Percentiles rank a stretch among this genome's conserved stretches.
These are phyloP conservation scores for Leucoraja ocellata DNA, from an alignment of 2,797 vertebrate species.

Conservation along the genomic window DNA sequence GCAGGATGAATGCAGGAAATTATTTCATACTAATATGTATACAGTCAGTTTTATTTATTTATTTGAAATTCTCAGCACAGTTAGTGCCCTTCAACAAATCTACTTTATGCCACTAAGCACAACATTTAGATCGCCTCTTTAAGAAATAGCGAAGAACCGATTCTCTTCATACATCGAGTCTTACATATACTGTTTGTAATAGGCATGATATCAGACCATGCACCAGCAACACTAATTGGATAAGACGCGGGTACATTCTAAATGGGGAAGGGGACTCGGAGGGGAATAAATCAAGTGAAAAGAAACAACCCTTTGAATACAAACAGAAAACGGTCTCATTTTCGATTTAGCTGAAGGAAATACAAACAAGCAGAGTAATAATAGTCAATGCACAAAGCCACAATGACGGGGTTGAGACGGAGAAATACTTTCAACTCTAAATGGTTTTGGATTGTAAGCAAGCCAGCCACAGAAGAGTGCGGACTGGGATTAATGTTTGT, in stretches of 20 bases:
- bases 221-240: slow-evolving; percentile 22
- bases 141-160: neutral
- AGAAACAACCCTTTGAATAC: slow-evolving; percentile 61
- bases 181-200: slow-evolving; percentile 28
- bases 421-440: slow-evolving; percentile 72
- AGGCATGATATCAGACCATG: slow-evolving; percentile 13
- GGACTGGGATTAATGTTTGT: slow-evolving; percentile 79
- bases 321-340: slow-evolving; percentile 33
- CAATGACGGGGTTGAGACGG: slow-evolving; percentile 71
- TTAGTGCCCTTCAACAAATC: slow-evolving; percentile 25
- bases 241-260: slow-evolving; percentile 44
- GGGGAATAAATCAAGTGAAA: slow-evolving; percentile 57
- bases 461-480: slow-evolving; percentile 76
- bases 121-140: slow-evolving; percentile 12
- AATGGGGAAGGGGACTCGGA: slow-evolving; percentile 53
- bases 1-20: neutral
- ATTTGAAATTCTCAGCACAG: neutral
- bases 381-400: slow-evolving; percentile 72
- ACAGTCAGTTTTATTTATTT: slow-evolving; percentile 18
- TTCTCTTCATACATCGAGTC: neutral
- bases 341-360: slow-evolving; percentile 70
- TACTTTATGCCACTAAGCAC: slow-evolving; percentile 5
- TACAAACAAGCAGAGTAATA: slow-evolving; percentile 72
- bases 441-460: slow-evolving; percentile 71
- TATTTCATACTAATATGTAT: slow-evolving; percentile 18